Percentiles rank a stretch among this genome's conserved stretches.
Conservation (phyloP, 2,888 invertebrate species). For the Perdita meconis region DNA sequence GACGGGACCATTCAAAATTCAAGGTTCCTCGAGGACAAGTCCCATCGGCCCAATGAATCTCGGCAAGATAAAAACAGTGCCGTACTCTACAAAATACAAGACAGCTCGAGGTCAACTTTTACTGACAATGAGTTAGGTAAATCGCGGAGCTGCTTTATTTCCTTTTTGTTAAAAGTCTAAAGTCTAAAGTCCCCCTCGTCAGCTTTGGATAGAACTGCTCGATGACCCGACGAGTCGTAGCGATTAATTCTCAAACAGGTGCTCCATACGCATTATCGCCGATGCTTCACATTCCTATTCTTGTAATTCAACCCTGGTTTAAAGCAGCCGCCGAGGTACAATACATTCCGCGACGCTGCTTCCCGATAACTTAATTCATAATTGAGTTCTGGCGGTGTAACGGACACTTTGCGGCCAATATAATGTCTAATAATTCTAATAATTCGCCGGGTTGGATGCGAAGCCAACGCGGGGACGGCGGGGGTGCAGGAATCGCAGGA, state of each 20-base stretch:
- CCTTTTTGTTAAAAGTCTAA: slow-evolving; percentile 38
- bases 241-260: no score
- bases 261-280: background rate
- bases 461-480: slow-evolving; percentile 42
- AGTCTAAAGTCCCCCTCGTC: slow-evolving; percentile 5
- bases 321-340: slow-evolving; percentile 6
- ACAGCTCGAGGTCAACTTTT: slow-evolving; percentile 57
- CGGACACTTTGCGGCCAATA: slow-evolving; percentile 82
- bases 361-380: slow-evolving; percentile 78
- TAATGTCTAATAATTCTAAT: slow-evolving; percentile 83
- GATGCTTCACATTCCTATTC: background rate
- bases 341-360: slow-evolving; percentile 56
- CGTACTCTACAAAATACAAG: slow-evolving; percentile 42
- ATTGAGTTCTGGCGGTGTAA: slow-evolving; percentile 78
- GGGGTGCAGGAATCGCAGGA: slow-evolving; percentile 41
- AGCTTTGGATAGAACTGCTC: slow-evolving; percentile 14
- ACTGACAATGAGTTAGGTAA: slow-evolving; percentile 62
- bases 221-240: no score
- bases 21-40: slow-evolving; percentile 36
- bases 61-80: slow-evolving; percentile 52
- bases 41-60: slow-evolving; percentile 52
- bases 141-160: slow-evolving; percentile 57
- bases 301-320: background rate
- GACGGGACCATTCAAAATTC: slow-evolving; percentile 40
- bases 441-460: slow-evolving; percentile 76